phyloP scores from a whole-genome alignment of 2,888 invertebrate species.

The Aspidapion aeneum region DNA sequence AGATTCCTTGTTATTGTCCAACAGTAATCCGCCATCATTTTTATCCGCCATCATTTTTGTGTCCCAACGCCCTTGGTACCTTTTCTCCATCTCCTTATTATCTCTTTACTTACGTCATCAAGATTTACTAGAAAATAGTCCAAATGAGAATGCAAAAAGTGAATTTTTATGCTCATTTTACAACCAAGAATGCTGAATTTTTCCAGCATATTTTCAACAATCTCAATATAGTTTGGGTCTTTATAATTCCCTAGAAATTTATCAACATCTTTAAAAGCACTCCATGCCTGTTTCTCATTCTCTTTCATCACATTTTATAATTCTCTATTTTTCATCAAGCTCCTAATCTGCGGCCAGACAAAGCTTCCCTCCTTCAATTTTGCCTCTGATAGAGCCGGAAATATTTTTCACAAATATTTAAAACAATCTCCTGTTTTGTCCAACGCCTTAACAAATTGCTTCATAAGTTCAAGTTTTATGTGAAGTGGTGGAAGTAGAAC shows the following conservation, averaged over 20 bases:
- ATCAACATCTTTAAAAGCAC: not conserved
- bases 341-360: not conserved
- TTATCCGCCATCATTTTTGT: too few species aligned
- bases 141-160: too few species aligned
- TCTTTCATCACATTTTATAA: not conserved
- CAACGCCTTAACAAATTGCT: not conserved
- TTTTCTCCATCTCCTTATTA: too few species aligned
- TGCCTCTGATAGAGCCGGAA: not conserved
- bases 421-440: not conserved
- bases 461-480: not conserved
- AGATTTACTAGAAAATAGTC: too few species aligned
- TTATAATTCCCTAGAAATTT: not conserved
- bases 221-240: not conserved
- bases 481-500: too few species aligned
- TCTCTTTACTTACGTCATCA: too few species aligned
- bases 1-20: too few species aligned
- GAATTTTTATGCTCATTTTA: not conserved
- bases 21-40: too few species aligned
- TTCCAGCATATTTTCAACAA: not conserved
- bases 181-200: not conserved
- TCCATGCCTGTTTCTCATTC: not conserved
- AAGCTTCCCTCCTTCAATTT: not conserved
- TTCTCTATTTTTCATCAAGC: not conserved
- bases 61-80: too few species aligned
- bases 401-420: not conserved